Conservation (phyloP, 2,888 invertebrate genomes). For the Andrena minutula region DNA sequence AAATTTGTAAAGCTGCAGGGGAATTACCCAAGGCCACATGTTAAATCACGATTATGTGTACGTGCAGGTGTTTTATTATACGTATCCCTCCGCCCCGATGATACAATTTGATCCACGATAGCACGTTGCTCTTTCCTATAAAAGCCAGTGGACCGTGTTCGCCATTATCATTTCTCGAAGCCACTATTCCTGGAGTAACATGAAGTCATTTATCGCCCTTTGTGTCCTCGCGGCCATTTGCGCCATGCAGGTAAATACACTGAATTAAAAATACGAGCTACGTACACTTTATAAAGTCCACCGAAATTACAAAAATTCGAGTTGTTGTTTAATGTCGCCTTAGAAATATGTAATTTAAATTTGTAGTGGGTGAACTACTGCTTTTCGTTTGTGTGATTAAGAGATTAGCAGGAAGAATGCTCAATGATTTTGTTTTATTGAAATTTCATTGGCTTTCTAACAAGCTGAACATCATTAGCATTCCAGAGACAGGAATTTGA, state of each 20-base stretch:
- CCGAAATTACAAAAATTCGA: too few relatives aligned
- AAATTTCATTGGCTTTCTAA: too few relatives aligned
- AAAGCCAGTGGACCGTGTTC: background rate
- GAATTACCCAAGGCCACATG: slow-evolving; percentile 15
- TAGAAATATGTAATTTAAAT: too few relatives aligned
- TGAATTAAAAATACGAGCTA: background rate
- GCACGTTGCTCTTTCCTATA: slow-evolving; percentile 1
- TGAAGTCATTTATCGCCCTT: slow-evolving; percentile 23
- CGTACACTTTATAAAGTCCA: too few relatives aligned
- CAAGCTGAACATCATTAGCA: too few relatives aligned
- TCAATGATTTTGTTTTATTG: too few relatives aligned
- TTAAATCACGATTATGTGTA: background rate
- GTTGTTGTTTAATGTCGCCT: background rate
- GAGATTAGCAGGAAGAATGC: too few relatives aligned
- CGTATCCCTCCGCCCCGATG: background rate
- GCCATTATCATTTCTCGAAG: slow-evolving; percentile 16
- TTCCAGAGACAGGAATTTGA: too few relatives aligned
- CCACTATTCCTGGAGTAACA: background rate
- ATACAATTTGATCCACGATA: background rate
- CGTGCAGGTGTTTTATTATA: slow-evolving; percentile 21
- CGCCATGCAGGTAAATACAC: slow-evolving; percentile 36
- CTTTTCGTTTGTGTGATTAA: too few relatives aligned
- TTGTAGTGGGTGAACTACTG: too few relatives aligned
- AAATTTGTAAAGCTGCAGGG: background rate
- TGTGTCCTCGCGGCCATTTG: slow-evolving; percentile 26